Base-by-base conservation (phyloP, 2,113 vertebrate genomes). In the Xiphorhynchus elegans region DNA sequence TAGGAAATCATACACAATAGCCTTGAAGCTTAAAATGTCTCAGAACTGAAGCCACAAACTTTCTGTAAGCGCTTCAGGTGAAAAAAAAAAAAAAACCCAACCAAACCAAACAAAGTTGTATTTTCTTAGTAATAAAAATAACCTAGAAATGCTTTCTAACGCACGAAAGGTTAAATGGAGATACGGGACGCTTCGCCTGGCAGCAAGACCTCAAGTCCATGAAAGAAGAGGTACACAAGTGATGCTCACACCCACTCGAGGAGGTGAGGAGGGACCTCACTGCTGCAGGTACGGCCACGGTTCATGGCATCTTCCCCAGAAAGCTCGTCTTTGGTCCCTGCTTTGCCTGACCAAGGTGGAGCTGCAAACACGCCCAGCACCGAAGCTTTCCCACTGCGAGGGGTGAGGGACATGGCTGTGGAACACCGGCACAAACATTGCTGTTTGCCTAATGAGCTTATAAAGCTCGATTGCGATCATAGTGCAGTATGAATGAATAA, bases 391-490 rank as follows among this genome's bases (percentile, higher is more conserved):
- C 56, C 28, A 3, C 10, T 26, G 68, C 52, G 26, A 26, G 42
- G 73, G 89, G 46, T 1, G 52, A 86, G 95, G 87, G 84, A 26
- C 2, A 0, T 10, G 17, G 74, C 96, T 93, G 75, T 58, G n/a
- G 56, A 91, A 72, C 67, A 29, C 88, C 76, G 42, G 68, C 60
- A 42, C 96, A 76, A 83, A 85, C 67, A 13, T 69, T 75, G 21
- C 55, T 84, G 67, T 74, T 94, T 93, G 96, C 92, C 93, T 95
- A 64, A 60, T 97, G 97, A 94, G 97, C 98, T 98, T 98, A 98
- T 98, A 98, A 98, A 98, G 98, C 97, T 97, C 98, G 94, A 92
- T 97, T 94, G 96, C 91, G 68, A 92, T 95, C 96, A 93, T 86
- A 92, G 89, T 95, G 96, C 97, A 94, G 82, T 97, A 97, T 95